Evolutionary conservation across 1,140 invertebrate species (phyloP).

Genomic region (Neodiprion fabricii): DNA sequence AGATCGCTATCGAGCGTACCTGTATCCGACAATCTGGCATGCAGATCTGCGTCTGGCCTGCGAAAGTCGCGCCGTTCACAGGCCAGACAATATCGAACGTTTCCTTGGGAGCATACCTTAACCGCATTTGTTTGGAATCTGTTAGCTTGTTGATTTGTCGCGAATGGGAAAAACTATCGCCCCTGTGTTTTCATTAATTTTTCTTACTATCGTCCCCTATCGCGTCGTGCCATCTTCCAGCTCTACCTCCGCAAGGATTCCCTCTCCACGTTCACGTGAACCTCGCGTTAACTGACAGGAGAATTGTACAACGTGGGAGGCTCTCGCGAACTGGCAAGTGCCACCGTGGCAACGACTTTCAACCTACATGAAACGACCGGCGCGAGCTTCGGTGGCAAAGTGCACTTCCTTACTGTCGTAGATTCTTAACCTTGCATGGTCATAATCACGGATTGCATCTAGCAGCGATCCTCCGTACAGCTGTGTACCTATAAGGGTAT

Average conservation of each 20-base stretch:
- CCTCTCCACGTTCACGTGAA: neutral
- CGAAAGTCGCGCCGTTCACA: neutral
- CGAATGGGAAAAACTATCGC: neutral
- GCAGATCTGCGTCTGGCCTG: constrained; percentile 40
- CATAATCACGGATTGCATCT: neutral
- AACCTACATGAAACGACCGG: neutral
- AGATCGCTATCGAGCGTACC: constrained; percentile 51
- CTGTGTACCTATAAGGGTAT: neutral
- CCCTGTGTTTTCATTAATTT: too few relatives aligned
- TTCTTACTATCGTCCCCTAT: neutral
- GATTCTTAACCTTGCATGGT: constrained; percentile 13
- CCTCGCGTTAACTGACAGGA: neutral
- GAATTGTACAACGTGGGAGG: neutral
- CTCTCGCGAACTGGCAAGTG: neutral
- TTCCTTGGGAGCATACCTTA: neutral
- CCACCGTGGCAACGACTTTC: too few relatives aligned
- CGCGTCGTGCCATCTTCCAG: neutral
- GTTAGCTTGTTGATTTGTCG: neutral
- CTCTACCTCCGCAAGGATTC: neutral
- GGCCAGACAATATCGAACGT: neutral
- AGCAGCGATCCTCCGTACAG: neutral
- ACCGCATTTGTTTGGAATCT: neutral
- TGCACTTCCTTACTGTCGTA: constrained; percentile 10
- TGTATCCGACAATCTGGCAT: constrained; percentile 48
- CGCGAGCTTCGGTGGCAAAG: constrained; percentile 3